phyloP scores from a whole-genome alignment of 2,888 invertebrate genomes.

The Elmis aenea region DNA sequence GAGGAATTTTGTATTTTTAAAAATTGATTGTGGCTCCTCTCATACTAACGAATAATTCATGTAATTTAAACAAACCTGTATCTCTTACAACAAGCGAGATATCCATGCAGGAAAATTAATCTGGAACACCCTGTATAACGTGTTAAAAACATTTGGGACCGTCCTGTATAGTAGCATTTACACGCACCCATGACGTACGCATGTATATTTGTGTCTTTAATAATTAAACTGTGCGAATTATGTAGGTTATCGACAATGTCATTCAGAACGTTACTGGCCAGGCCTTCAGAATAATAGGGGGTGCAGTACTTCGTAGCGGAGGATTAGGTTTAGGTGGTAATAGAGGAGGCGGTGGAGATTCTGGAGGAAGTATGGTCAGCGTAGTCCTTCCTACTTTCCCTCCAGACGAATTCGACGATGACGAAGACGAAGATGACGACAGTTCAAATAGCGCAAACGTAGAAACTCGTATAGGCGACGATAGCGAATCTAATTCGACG shows the following conservation, averaged over 20 bases:
- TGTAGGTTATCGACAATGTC: slow-evolving; percentile 68
- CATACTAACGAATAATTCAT: too few relatives aligned
- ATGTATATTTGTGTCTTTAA: too few relatives aligned
- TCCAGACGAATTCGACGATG: slow-evolving; percentile 61
- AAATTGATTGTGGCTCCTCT: too few relatives aligned
- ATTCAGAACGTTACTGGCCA: slow-evolving; percentile 69
- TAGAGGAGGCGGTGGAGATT: slow-evolving; percentile 45
- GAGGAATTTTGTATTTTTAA: too few relatives aligned
- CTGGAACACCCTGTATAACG: too few relatives aligned
- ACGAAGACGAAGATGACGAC: slow-evolving; percentile 48
- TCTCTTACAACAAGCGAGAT: too few relatives aligned
- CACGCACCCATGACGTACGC: too few relatives aligned
- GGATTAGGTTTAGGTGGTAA: slow-evolving; percentile 51
- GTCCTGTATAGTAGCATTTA: too few relatives aligned
- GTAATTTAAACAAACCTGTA: too few relatives aligned
- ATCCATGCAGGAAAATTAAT: too few relatives aligned
- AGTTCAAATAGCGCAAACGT: slow-evolving; percentile 14
- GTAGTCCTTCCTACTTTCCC: slow-evolving; percentile 64
- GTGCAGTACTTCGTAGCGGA: slow-evolving; percentile 59
- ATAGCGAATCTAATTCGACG: neutral
- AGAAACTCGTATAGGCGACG: slow-evolving; percentile 4
- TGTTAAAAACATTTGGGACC: too few relatives aligned
- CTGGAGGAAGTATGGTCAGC: slow-evolving; percentile 52
- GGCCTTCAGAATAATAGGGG: slow-evolving; percentile 71
- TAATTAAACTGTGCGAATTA: too few relatives aligned